Evolutionary conservation across 2,113 vertebrate genomes (phyloP).

Genomic region (Oenanthe melanoleuca): DNA sequence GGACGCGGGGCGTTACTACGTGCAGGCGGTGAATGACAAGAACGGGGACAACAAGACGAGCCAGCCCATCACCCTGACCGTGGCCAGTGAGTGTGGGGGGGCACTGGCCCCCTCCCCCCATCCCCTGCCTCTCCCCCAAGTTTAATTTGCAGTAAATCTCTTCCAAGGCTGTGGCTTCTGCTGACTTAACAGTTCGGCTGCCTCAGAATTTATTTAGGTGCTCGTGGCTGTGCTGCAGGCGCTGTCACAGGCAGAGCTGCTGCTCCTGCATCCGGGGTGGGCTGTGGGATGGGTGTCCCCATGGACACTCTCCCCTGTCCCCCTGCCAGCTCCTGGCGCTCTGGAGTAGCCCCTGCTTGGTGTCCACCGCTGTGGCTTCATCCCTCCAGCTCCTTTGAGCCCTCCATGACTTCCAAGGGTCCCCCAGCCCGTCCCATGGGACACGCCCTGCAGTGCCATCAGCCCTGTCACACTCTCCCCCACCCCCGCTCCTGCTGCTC

Average conservation of each 20-base stretch:
- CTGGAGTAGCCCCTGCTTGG: not conserved
- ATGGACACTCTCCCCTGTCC: accelerated
- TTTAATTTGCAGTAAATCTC: slow-evolving; percentile 68
- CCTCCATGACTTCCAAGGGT: not conserved
- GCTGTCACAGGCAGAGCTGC: not conserved
- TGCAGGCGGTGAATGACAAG: slow-evolving; percentile 97
- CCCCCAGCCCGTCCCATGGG: not conserved
- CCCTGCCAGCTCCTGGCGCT: not conserved
- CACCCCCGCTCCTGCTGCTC: not conserved
- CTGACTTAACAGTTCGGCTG: slow-evolving; percentile 26
- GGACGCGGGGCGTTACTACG: slow-evolving; percentile 93
- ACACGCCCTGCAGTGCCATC: not conserved
- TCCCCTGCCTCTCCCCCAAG: not conserved
- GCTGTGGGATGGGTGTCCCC: not conserved
- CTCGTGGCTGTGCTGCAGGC: not conserved
- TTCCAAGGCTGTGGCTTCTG: not conserved
- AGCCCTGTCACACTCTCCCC: accelerated
- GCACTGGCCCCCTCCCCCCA: accelerated
- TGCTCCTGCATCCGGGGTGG: not conserved
- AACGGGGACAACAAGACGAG: slow-evolving; percentile 99
- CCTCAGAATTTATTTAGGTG: slow-evolving; percentile 7
- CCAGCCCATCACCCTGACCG: slow-evolving; percentile 90
- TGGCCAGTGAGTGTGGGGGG: slow-evolving; percentile 87
- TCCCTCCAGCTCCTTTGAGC: not conserved
- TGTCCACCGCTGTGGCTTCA: accelerated